A percentile compares a stretch with the other conserved stretches of the same genome.
Evolutionary conservation across 2,888 invertebrate genomes (phyloP).

Genomic region (Pseudoips prasinana): DNA sequence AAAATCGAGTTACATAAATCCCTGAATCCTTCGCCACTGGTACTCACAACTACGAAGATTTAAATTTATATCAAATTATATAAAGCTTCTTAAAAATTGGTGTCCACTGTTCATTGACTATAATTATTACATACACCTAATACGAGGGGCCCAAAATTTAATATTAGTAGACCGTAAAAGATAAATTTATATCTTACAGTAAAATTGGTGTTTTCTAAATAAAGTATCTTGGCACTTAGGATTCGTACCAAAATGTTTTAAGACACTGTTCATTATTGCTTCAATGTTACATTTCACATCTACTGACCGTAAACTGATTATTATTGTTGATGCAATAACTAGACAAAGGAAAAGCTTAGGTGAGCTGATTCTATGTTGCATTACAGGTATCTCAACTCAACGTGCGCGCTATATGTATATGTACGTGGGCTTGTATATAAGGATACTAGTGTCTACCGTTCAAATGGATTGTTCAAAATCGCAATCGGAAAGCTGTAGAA

Average conservation of each 20-base stretch:
- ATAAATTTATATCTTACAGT: conserved; percentile 20
- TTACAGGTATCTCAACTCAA: too few relatives aligned
- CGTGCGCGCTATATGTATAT: too few relatives aligned
- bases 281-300: conserved; percentile 20
- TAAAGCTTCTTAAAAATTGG: conserved; percentile 33
- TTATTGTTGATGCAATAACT: too few relatives aligned
- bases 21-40: too few relatives aligned
- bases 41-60: conserved; percentile 61
- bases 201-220: conserved; percentile 17
- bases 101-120: conserved; percentile 29
- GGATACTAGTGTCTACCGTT: too few relatives aligned
- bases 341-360: too few relatives aligned
- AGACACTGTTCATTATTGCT: conserved; percentile 37
- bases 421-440: too few relatives aligned
- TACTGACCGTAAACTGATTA: conserved; percentile 13
- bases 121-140: conserved; percentile 17
- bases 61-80: conserved; percentile 45
- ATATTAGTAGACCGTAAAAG: conserved; percentile 25
- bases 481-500: too few relatives aligned
- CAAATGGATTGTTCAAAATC: too few relatives aligned
- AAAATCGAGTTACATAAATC: too few relatives aligned
- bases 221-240: conserved; percentile 29
- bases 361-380: too few relatives aligned
- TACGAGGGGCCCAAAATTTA: conserved; percentile 20
- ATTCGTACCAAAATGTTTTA: conserved; percentile 22